phyloP scores from a whole-genome alignment of 2,888 invertebrate species.

The Scaptomyza parva region DNA sequence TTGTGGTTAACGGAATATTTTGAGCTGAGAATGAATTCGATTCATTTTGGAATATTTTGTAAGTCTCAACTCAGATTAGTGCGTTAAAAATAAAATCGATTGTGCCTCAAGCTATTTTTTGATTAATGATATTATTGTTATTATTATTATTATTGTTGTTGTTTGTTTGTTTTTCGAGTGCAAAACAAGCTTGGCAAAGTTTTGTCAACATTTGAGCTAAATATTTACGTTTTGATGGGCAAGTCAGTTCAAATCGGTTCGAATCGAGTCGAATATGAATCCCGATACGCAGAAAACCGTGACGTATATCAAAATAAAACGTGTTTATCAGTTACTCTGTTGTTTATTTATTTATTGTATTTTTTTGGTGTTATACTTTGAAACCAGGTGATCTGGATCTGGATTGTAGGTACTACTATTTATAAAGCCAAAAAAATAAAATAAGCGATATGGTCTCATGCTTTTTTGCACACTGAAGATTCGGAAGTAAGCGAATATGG shows the following conservation, averaged over 20 bases:
- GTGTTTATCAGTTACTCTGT: not conserved
- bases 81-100: conserved; percentile 4
- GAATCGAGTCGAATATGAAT: not conserved
- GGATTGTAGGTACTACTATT: too few relatives aligned
- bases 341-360: not conserved
- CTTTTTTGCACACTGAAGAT: not conserved
- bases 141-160: conserved; percentile 4
- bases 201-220: conserved; percentile 14
- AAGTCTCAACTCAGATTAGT: not conserved
- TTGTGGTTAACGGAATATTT: conserved; percentile 11
- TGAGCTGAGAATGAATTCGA: not conserved
- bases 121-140: conserved; percentile 20
- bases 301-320: not conserved
- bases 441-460: not conserved
- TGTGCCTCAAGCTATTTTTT: conserved; percentile 2
- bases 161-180: not conserved
- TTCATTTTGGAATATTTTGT: conserved; percentile 4
- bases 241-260: not conserved
- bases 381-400: not conserved
- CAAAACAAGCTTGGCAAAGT: conserved; percentile 5
- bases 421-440: not conserved
- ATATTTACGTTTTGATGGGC: conserved; percentile 7
- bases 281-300: not conserved
- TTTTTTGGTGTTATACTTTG: not conserved
- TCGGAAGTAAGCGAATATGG: too few relatives aligned